Evolutionary conservation across 2,888 invertebrate species (phyloP).

Genomic region (Dyspetes luteomarginatus): DNA sequence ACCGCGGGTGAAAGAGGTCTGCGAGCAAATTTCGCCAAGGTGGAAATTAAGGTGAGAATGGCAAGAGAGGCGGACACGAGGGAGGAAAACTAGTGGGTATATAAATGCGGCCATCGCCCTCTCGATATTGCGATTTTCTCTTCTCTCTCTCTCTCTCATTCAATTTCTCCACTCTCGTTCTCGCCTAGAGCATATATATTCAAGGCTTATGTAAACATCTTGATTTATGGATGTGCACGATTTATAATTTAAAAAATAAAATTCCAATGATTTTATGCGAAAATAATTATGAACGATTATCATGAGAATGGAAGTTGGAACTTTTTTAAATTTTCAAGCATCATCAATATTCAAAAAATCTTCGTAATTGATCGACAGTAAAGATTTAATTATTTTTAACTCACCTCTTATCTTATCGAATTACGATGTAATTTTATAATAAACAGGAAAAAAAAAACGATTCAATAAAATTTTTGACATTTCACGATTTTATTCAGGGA

Average conservation of each 20-base stretch:
- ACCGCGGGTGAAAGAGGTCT: conserved; percentile 14
- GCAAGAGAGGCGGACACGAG: conserved; percentile 17
- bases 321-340: background rate
- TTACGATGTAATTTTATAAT: background rate
- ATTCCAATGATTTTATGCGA: background rate
- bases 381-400: no score
- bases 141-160: conserved; percentile 30
- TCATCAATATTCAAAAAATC: background rate
- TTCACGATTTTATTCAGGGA: background rate
- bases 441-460: background rate
- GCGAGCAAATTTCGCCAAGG: conserved; percentile 56
- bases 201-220: no score
- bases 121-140: background rate
- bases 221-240: background rate
- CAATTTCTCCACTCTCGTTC: background rate
- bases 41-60: conserved; percentile 55
- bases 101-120: background rate
- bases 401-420: background rate
- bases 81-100: background rate
- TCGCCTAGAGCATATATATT: background rate
- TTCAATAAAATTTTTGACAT: background rate
- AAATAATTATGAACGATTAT: background rate
- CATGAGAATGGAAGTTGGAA: background rate
- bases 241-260: background rate
- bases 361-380: no score